These are phyloP conservation scores for Clunio marinus DNA, from an alignment of 2,888 invertebrate species.

Conservation along the genomic window DNA sequence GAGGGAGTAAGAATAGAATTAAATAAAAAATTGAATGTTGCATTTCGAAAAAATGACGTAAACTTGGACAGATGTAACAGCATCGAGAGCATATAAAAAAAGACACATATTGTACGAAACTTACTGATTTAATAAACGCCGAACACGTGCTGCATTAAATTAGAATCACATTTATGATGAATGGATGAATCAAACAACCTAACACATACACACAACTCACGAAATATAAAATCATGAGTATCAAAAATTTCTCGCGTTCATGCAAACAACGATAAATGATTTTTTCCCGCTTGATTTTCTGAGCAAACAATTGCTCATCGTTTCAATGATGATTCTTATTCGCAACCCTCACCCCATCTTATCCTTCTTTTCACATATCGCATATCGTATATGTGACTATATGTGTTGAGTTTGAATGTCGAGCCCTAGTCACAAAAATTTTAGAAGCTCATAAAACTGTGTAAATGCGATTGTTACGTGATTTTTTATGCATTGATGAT, in stretches of 20 bases:
- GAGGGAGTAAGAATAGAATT: too few species aligned
- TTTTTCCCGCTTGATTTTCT: too few species aligned
- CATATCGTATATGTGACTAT: too few species aligned
- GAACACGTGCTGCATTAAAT: conserved; percentile 23
- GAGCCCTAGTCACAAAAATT: too few species aligned
- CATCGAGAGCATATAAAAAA: neutral
- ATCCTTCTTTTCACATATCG: neutral
- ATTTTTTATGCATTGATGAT: conserved; percentile 29
- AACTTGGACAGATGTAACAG: conserved; percentile 16
- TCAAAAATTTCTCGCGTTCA: too few species aligned
- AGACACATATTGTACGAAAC: conserved; percentile 7
- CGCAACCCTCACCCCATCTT: neutral
- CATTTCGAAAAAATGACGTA: neutral
- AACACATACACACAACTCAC: neutral
- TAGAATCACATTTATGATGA: conserved; percentile 1
- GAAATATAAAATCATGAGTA: neutral
- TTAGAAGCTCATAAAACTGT: conserved; percentile 14
- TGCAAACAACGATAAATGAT: too few species aligned
- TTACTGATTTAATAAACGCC: conserved; percentile 13
- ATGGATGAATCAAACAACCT: neutral
- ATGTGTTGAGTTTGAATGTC: too few species aligned
- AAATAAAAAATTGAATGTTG: too few species aligned
- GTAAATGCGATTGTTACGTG: conserved; percentile 17
- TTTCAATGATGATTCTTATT: neutral
- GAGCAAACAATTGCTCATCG: neutral